Evolutionary conservation across 2,797 vertebrate genomes (phyloP), one percentile per base, ranked within the genome.

Genomic region (Artibeus lituratus): DNA sequence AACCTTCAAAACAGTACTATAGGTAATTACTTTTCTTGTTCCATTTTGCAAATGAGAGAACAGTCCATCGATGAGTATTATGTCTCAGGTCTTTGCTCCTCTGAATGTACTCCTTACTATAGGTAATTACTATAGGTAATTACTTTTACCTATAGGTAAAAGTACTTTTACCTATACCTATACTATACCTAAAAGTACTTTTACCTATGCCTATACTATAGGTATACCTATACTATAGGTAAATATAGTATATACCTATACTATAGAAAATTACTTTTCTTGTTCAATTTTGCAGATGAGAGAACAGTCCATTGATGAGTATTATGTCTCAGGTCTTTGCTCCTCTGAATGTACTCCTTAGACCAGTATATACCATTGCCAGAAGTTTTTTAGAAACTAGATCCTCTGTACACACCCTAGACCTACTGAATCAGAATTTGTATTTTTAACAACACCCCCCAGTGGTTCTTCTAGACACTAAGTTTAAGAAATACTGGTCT

Each of bases 381-480:
- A 18, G 57, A 78, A 44, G 15, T 55, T 59, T 82, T 90, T 88
- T 24, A 92, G 78, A 93, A 95, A 86, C 29, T 85, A 94, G 29
- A 65, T n/a, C 39, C 7, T 59, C 16, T 19, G 9, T 39, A 53
- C 29, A 10, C 12, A 44, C 19, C 35, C 70, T n/a, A 74, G 35
- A 74, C 0, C 77, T 37, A 26, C 9, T 26, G 42, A 67, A 47
- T 81, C n/a, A 26, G n/a, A 73, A 18, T 72, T 29, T 77, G 73
- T 21, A 32, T 95, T 85, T 85, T 89, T 78, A 94, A 76, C 73
- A 78, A 29, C 11, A 49, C 24, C n/a, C 10, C 11, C 44, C 5
- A 1, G 0, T 47, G 32, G 82, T 14, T 77, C 72, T 92, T 94
- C 81, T 18, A 24, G 21, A 87, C 3, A 37, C 11, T 7, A 12